Evolutionary conservation across 2,888 invertebrate species (phyloP), one percentile per base, ranked within the genome.

Genomic region (Aporophyla nigra): DNA sequence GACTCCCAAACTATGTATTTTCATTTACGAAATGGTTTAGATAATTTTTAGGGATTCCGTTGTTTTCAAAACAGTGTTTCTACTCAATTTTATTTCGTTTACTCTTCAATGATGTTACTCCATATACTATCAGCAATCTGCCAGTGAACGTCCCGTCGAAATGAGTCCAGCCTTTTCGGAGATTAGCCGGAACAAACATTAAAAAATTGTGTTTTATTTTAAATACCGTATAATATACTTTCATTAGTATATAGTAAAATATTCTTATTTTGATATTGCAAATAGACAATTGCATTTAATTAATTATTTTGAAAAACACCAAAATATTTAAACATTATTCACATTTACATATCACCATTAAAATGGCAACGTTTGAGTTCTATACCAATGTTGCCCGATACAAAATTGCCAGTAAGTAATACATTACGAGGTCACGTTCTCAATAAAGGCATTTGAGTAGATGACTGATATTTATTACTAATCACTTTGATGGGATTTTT

Each of bases 381-480:
- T 58, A 73, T 49, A 66, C 54, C 49, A 87, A 74, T 86, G 78
- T 83, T 82, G 73, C 79, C 76, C 27, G 79, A 76, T 80, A 87
- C 78, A 87, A 88, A 82, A 88, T 87, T 78, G 82, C 79, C 27
- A 70, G 74, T 51, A 67, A n/a, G 40, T 76, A 85, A 77, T 81
- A 80, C 73, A 86, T 81, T 74, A 84, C 89, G 87, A 90, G 90
- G 91, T 84, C 90, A 82, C 59, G 63, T 75, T 71, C 76, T 85
- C 83, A 87, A 84, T 88, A 88, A 85, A 88, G 80, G 82, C 83
- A 85, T 80, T 84, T 80, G 82, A 82, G 65, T 87, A 86, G 87
- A 89, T 86, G 86, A 83, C 83, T 83, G 79, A 83, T 76, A 82
- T 85, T 83, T 84, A 87, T 81, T 74, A 82, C 79, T 86, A 87